Conservation (phyloP, 1,140 invertebrate genomes). For the Euura saliciscinereae region DNA sequence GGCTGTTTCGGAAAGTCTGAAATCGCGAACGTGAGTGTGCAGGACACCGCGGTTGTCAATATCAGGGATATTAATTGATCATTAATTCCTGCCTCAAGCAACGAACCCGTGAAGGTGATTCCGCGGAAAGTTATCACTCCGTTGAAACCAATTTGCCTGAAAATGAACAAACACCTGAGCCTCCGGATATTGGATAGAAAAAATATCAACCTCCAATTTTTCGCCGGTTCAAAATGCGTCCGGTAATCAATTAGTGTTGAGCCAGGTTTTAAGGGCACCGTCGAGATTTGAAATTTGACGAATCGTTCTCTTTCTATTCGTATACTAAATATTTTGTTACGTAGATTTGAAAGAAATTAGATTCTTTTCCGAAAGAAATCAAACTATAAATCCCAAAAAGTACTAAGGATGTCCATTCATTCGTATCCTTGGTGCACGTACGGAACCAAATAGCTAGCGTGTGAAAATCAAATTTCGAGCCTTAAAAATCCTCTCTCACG, state of each 20-base stretch:
- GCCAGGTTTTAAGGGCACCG: conserved; percentile 8
- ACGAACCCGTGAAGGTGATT: neutral
- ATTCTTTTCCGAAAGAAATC: no score
- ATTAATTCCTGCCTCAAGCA: neutral
- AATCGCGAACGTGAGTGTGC: neutral
- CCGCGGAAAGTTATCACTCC: conserved; percentile 6
- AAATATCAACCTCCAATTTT: conserved; percentile 32
- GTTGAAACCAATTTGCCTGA: conserved; percentile 31
- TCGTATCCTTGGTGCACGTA: neutral
- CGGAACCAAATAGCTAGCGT: neutral
- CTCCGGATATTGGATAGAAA: conserved; percentile 30
- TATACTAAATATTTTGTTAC: no score
- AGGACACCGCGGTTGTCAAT: no score
- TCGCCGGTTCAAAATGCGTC: conserved; percentile 18
- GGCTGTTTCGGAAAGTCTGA: neutral
- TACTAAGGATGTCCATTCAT: neutral
- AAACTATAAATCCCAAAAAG: no score
- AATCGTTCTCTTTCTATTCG: no score
- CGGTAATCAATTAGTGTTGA: conserved; percentile 23
- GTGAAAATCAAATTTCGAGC: no score
- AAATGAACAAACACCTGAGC: conserved; percentile 30
- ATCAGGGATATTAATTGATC: no score
- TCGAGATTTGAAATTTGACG: neutral
- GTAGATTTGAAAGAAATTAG: no score
- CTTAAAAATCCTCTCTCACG: neutral